Base-by-base conservation (phyloP, 92 coral and sea anemone genomes). In the Porites evermanni region DNA sequence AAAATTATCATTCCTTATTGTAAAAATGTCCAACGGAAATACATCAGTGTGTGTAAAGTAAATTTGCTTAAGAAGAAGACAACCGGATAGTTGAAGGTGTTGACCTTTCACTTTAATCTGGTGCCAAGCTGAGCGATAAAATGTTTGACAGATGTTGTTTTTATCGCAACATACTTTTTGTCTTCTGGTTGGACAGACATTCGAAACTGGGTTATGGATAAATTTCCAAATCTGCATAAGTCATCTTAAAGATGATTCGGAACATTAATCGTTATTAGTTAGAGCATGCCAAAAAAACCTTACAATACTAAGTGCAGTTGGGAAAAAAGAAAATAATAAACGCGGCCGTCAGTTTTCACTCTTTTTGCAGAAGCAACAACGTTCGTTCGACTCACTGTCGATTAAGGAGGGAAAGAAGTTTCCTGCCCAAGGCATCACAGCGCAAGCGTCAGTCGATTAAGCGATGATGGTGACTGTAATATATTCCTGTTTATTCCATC, bases 21-120 rank as follows among this genome's bases (percentile, higher is more conserved):
- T 52, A 19, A 52, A 20, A 5, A 4, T 51, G 50, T 72, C 51
- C 51, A 72, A 72, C 77, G 77, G 77, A 72, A 72, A 50, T 51
- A 19, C 50, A 72, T 18, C 52, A 29, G 10, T 14, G 19, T n/a
- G 32, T 18, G 19, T 73, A 50, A 51, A 50, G 63, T 19, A 10
- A 19, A 7, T 73, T 73, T n/a, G 23, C 78, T 19, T 13, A 74
- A 51, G 18, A 52, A 29, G 12, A 8, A 13, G 32, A 52, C 56
- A 71, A 51, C 17, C 2, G 59, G 13, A 11, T 72, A 11, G 4
- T 13, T 20, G 18, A 73, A 50, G 11, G 18, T 73, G 78, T 73
- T 73, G 60, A 52, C 38, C 44, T 52, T 73, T 50, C 20, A 1
- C 20, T 50, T 12, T 32, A 71, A 32, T 7, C 6, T 44, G 23